Conservation (phyloP, 2,113 vertebrate species). For the Takifugu flavidus region DNA sequence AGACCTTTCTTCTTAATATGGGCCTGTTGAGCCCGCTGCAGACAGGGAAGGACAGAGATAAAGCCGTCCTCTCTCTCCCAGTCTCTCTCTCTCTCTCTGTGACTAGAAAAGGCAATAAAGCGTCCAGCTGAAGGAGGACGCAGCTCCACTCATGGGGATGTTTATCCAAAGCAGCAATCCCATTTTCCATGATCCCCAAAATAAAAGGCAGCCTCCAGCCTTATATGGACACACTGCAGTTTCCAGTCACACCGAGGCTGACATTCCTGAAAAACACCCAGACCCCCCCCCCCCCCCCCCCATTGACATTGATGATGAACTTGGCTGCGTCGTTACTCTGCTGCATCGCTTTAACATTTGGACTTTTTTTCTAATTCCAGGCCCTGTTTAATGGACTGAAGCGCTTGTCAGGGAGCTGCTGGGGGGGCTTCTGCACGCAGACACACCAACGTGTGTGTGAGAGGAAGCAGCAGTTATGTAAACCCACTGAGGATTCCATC, state of each 20-base stretch:
- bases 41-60: conserved; percentile 14
- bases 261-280: conserved; percentile 26
- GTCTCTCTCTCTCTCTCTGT: conserved; percentile 65
- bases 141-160: conserved; percentile 69
- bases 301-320: too few species aligned
- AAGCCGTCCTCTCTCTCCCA: conserved; percentile 25
- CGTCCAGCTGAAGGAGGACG: conserved; percentile 21
- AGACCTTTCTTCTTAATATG: conserved; percentile 57
- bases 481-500: too few species aligned
- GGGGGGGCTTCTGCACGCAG: too few species aligned
- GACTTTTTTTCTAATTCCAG: too few species aligned
- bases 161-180: conserved; percentile 74
- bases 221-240: conserved; percentile 70
- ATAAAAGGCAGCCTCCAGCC: conserved; percentile 63
- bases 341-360: too few species aligned
- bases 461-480: too few species aligned
- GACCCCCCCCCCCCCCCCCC: not conserved
- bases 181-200: conserved; percentile 77
- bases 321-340: too few species aligned
- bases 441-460: too few species aligned
- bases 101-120: conserved; percentile 80
- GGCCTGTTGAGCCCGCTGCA: conserved; percentile 37
- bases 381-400: too few species aligned
- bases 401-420: too few species aligned
- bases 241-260: conserved; percentile 54